Base-by-base conservation (phyloP, 2,888 invertebrate species). In the Rhimphoctona megacephalus region DNA sequence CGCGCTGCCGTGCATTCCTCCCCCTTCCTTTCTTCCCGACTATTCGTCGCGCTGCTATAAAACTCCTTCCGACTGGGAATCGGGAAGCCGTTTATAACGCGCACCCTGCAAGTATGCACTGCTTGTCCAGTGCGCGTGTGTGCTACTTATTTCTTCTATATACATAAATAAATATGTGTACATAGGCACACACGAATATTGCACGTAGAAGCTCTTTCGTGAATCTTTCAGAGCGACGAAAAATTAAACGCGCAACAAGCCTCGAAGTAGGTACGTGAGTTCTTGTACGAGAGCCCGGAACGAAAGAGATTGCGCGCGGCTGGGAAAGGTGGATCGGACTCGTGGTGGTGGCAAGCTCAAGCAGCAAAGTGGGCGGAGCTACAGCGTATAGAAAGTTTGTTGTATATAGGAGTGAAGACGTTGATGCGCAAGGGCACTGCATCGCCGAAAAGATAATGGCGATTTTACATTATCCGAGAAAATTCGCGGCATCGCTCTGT, bases 401-500 rank as follows among this genome's bases (percentile, higher is more conserved):
- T 67, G 54, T 52, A 61, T 74, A 43, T 81, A 57, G 52, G 52
- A 72, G 49, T 64, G 61, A 33, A 72, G 33, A 43, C 72, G 72
- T 36, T 70, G 61, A 61, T 30, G 79, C 77, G 70, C 69, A 79
- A 69, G 69, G n/a, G 39, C 39, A 46, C 30, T n/a, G 80, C n/a
- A 64, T 73, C 43, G 61, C 61, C 79, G 49, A 43, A 81, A 72
- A 72, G 64, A 73, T 72, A 11, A 79, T 73, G 83, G 73, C 83
- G 83, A 83, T 52, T 67, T 54, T 54, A 52, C 25, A 39, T 70
- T 52, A 85, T 80, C 83, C 76, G 70, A 54, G 36, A 67, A 72
- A 81, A 85, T 85, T 73, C 57, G 49, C 39, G 70, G 52, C 84
- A 76, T 85, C 76, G 74, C 54, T 67, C 22, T 49, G 11, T 69